These are phyloP conservation scores for Philereme transversata DNA, from an alignment of 2,888 invertebrate genomes.

Conservation along the genomic window DNA sequence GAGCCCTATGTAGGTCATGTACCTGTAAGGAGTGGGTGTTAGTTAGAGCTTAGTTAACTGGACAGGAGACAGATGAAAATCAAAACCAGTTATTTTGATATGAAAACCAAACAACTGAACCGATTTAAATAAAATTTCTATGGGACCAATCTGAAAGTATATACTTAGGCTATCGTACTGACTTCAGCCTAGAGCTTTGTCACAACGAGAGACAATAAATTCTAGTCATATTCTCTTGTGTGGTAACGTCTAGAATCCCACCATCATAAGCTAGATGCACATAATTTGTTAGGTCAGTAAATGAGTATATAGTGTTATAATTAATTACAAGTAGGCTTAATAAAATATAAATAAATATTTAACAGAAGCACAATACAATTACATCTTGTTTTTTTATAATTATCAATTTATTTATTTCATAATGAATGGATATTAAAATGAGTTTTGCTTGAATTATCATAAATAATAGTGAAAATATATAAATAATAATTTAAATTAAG, in stretches of 20 bases:
- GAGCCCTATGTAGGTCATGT: conserved; percentile 93
- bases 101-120: too few relatives aligned
- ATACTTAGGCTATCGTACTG: too few relatives aligned
- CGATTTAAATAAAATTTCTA: too few relatives aligned
- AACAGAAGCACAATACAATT: neutral
- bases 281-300: conserved; percentile 13
- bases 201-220: too few relatives aligned
- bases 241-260: neutral
- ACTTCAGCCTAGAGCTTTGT: too few relatives aligned
- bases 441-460: neutral
- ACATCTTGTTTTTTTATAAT: neutral
- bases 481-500: neutral
- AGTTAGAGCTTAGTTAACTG: too few relatives aligned
- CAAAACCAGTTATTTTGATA: too few relatives aligned
- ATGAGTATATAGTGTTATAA: neutral
- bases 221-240: too few relatives aligned
- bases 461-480: neutral
- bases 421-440: too few relatives aligned
- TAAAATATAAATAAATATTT: neutral
- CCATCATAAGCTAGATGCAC: neutral
- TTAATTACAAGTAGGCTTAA: neutral
- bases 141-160: too few relatives aligned
- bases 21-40: conserved; percentile 72
- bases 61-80: too few relatives aligned
- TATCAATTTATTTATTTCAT: too few relatives aligned